phyloP scores from a whole-genome alignment of 2,113 vertebrate species.

The Anser brachyrhynchus region DNA sequence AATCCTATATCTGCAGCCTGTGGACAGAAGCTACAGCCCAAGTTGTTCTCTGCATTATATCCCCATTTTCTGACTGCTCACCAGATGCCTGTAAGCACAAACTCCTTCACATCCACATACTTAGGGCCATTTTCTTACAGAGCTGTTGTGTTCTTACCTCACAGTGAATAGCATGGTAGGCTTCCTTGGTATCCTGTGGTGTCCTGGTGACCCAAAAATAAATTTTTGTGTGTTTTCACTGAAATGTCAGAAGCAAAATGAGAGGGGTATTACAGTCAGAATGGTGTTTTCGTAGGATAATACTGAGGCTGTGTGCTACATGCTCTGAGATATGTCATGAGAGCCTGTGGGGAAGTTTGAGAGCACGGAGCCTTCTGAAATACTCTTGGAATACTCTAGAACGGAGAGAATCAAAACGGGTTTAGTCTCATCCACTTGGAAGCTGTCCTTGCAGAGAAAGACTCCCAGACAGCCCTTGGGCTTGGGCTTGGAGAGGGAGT shows the following conservation, averaged over 20 bases:
- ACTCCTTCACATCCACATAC: background rate
- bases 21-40: background rate
- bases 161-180: background rate
- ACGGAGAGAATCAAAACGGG: background rate
- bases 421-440: background rate
- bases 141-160: background rate
- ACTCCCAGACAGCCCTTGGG: background rate
- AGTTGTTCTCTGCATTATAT: background rate
- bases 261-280: background rate
- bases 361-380: background rate
- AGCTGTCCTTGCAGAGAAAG: background rate
- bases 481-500: background rate
- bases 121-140: background rate
- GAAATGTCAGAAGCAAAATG: background rate
- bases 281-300: background rate
- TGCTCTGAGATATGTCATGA: background rate
- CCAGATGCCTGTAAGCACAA: background rate
- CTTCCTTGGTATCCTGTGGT: background rate
- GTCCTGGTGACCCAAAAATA: background rate
- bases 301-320: background rate
- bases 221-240: background rate
- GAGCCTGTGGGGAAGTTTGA: background rate
- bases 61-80: background rate
- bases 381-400: background rate
- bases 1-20: background rate